Evolutionary conservation across 1,140 invertebrate species (phyloP).

Genomic region (Ips typographus): DNA sequence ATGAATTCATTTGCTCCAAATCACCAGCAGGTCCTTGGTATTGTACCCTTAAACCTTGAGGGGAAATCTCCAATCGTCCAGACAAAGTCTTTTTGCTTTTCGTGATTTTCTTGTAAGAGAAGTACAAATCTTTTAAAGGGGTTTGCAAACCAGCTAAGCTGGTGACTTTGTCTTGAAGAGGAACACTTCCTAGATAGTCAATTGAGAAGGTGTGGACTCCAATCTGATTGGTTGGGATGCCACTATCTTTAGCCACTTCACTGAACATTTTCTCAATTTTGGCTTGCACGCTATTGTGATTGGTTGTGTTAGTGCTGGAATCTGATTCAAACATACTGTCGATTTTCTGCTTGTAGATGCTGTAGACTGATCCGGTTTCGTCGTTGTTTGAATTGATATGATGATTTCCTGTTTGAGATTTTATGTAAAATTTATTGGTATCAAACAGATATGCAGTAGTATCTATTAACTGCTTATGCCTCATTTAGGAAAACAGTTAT

Average conservation of each 20-base stretch:
- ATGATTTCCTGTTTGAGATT: neutral
- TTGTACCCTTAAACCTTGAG: slow-evolving; percentile 65
- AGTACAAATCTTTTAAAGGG: slow-evolving; percentile 78
- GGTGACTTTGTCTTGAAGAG: slow-evolving; percentile 75
- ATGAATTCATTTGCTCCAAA: slow-evolving; percentile 69
- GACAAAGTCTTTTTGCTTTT: slow-evolving; percentile 53
- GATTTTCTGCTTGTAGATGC: slow-evolving; percentile 76
- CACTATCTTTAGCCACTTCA: slow-evolving; percentile 70
- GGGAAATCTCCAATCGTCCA: slow-evolving; percentile 69
- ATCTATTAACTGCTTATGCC: neutral
- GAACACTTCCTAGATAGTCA: slow-evolving; percentile 79
- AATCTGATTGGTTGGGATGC: slow-evolving; percentile 51
- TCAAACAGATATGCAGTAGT: neutral
- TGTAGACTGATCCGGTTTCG: slow-evolving; percentile 59
- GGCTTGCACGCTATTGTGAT: slow-evolving; percentile 77
- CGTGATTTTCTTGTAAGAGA: slow-evolving; percentile 60
- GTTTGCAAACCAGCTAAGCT: slow-evolving; percentile 79
- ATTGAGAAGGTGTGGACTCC: slow-evolving; percentile 66
- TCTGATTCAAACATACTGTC: slow-evolving; percentile 80
- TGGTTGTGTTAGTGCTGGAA: slow-evolving; percentile 49
- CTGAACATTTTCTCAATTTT: slow-evolving; percentile 84
- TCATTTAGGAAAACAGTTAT: neutral
- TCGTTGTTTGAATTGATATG: slow-evolving; percentile 46
- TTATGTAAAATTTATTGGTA: neutral
- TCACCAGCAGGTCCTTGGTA: slow-evolving; percentile 55